Conservation (phyloP, 2,888 invertebrate genomes). For the Dendrolimus pini region DNA sequence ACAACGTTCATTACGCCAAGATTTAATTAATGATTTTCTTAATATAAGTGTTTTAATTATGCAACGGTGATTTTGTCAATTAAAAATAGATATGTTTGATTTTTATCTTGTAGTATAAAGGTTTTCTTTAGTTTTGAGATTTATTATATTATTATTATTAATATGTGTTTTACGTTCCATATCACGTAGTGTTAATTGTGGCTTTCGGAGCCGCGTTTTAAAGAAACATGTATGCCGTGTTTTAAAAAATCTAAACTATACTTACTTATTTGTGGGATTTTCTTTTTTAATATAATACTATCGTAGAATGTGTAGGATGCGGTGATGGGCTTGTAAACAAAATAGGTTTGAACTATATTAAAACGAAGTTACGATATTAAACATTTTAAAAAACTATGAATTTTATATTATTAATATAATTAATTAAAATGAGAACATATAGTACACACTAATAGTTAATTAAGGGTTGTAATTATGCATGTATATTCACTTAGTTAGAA, state of each 20-base stretch:
- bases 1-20: no score
- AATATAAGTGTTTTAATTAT: slow-evolving; percentile 26
- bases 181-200: slow-evolving; percentile 40
- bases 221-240: slow-evolving; percentile 54
- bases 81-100: slow-evolving; percentile 19
- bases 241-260: slow-evolving; percentile 25
- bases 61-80: slow-evolving; percentile 63
- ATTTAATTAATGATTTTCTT: no score
- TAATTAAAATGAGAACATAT: slow-evolving; percentile 26
- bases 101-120: slow-evolving; percentile 13
- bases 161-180: slow-evolving; percentile 56
- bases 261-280: slow-evolving; percentile 46
- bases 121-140: slow-evolving; percentile 45
- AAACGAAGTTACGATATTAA: slow-evolving; percentile 31
- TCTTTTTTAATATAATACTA: slow-evolving; percentile 43
- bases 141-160: slow-evolving; percentile 10
- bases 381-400: slow-evolving; percentile 37
- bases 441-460: slow-evolving; percentile 53
- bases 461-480: slow-evolving; percentile 48
- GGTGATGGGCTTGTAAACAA: slow-evolving; percentile 61
- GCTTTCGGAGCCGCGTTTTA: slow-evolving; percentile 15
- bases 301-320: slow-evolving; percentile 38
- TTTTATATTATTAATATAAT: slow-evolving; percentile 35
- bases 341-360: slow-evolving; percentile 48
- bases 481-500: slow-evolving; percentile 63